These are phyloP conservation scores for Shargacucullia verbasci DNA, from an alignment of 2,888 invertebrate species.

Conservation along the genomic window DNA sequence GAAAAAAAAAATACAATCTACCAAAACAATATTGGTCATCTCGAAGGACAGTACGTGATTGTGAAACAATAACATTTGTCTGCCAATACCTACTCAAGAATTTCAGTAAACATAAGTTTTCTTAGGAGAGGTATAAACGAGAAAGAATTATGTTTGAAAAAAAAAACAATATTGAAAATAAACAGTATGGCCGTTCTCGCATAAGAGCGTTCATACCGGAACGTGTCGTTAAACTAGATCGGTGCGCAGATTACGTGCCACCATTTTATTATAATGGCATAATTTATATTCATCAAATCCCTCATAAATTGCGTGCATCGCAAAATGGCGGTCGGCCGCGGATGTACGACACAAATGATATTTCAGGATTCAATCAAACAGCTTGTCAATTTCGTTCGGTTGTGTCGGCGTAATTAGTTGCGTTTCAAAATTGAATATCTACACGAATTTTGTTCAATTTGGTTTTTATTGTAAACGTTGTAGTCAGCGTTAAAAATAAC, in stretches of 20 bases:
- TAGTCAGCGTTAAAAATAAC: constrained; percentile 13
- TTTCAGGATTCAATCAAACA: constrained; percentile 43
- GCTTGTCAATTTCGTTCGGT: constrained; percentile 42
- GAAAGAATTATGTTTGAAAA: not conserved
- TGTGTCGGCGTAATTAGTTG: constrained; percentile 41
- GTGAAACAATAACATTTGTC: too few relatives aligned
- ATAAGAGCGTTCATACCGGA: constrained; percentile 34
- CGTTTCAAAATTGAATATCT: constrained; percentile 36
- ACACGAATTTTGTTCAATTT: constrained; percentile 20
- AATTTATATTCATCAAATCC: constrained; percentile 69
- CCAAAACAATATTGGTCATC: too few relatives aligned
- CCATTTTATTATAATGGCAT: constrained; percentile 51
- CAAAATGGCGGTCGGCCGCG: constrained; percentile 28
- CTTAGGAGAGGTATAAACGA: too few relatives aligned
- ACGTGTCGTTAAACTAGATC: constrained; percentile 63
- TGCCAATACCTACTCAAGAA: not conserved
- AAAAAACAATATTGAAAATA: constrained; percentile 29
- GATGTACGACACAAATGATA: constrained; percentile 39
- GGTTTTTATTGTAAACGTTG: constrained; percentile 17
- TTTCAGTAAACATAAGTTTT: not conserved
- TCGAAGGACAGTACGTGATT: too few relatives aligned
- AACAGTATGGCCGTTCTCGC: constrained; percentile 14
- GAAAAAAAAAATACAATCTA: too few relatives aligned
- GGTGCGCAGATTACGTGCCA: constrained; percentile 60
- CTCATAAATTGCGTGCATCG: constrained; percentile 57